Base-by-base conservation (phyloP, 2,888 invertebrate species). In the Xylophagus ater region DNA sequence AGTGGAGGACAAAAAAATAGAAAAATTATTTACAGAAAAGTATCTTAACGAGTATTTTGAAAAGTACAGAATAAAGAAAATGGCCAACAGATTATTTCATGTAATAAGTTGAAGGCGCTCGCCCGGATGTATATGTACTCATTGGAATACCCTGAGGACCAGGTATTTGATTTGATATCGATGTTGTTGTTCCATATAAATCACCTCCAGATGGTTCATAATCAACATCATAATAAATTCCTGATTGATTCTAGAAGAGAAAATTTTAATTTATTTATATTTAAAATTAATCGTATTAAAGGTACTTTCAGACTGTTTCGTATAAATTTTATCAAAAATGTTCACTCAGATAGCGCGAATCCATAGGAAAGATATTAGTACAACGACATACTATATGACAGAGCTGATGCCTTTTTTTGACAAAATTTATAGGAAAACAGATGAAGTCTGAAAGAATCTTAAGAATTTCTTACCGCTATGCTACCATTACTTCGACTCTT, bases 201-300 rank as follows among this genome's bases (percentile, higher is more conserved):
- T 71, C 70, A 45, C 69, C 68, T 43, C 71, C 70, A 19, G 71
- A 69, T 47, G 71, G 76, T 55, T 86, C 87, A 53, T 86, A 87
- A 47, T 88, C 88, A 19, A 89, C 86, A 55, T 89, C 88, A 56
- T 88, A 88, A 62, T 89, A 88, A 51, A 88, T 87, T 35, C 86
- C 86, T 49, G 81, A 85, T 70, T 87, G 87, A 62, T 87, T 86
- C 88, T 88, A 68, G 38, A 70, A 37, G 23, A 42, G 31, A 44
- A 33, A 28, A 34, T 15, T 37, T 20, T 7, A 34, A 23, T 3
- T 17, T 26, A 28, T 33, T 15, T 4, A 12, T 15, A 23, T 31
- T 12, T 17, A 29, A 12, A 28, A 21, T 7, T 28, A 15, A 12
- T 19, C 4, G 8, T 3, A 13, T 13, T 40, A n/a, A 10, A 6